These are phyloP conservation scores for Leptarthrus brevirostris DNA, from an alignment of 2,888 invertebrate species.

Conservation along the genomic window DNA sequence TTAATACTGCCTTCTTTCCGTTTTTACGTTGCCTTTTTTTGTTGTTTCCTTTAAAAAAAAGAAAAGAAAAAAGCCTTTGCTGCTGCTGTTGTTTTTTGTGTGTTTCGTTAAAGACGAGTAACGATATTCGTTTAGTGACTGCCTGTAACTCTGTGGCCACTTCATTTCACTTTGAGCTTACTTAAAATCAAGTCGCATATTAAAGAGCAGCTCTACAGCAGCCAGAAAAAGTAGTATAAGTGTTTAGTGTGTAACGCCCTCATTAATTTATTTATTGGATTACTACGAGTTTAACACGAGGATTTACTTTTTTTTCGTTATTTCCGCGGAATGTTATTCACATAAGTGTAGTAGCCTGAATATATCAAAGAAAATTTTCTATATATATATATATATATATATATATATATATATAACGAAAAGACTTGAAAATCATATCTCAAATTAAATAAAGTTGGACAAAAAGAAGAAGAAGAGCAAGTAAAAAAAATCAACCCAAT, in stretches of 20 bases:
- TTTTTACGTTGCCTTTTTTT: slow-evolving; percentile 30
- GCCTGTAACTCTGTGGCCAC: slow-evolving; percentile 45
- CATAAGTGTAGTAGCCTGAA: slow-evolving; percentile 33
- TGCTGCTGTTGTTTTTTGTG: slow-evolving; percentile 47
- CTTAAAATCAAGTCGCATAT: slow-evolving; percentile 49
- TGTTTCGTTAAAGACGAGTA: slow-evolving; percentile 47
- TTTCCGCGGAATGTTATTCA: slow-evolving; percentile 15
- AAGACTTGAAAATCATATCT: slow-evolving; percentile 40
- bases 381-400: not conserved
- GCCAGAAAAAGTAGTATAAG: slow-evolving; percentile 27
- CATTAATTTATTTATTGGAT: slow-evolving; percentile 35
- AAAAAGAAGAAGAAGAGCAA: not conserved
- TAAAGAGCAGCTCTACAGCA: slow-evolving; percentile 41
- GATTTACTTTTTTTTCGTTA: slow-evolving; percentile 5
- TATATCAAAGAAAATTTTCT: slow-evolving; percentile 17
- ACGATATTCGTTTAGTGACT: slow-evolving; percentile 50
- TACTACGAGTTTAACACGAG: slow-evolving; percentile 11
- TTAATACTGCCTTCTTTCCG: slow-evolving; percentile 45
- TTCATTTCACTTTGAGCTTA: slow-evolving; percentile 47
- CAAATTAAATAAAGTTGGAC: slow-evolving; percentile 34
- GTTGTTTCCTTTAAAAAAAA: slow-evolving; percentile 21
- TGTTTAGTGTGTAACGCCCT: slow-evolving; percentile 42
- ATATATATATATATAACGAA: not conserved
- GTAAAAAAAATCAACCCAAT: slow-evolving; percentile 26
- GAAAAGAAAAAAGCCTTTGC: slow-evolving; percentile 2